Percentiles rank a stretch among this genome's conserved stretches.
Conservation (phyloP, 2,888 invertebrate species). For the Pristionchus exspectatus region DNA sequence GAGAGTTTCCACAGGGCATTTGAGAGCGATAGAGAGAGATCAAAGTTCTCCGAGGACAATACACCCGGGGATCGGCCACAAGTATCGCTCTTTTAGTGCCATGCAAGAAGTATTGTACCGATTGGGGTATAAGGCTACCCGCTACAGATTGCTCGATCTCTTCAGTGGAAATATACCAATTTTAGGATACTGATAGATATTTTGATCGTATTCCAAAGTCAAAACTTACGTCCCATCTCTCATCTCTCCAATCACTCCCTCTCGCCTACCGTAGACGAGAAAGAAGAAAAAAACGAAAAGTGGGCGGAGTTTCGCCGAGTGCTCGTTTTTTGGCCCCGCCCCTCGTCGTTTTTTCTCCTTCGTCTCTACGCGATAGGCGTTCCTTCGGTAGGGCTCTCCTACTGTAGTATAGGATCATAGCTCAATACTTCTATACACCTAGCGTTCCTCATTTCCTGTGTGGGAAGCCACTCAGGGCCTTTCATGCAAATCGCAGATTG, state of each 20-base stretch:
- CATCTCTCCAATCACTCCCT: not conserved
- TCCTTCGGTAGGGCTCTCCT: not conserved
- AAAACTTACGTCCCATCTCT: not conserved
- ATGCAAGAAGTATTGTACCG: not conserved
- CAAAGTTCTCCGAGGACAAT: constrained; percentile 11
- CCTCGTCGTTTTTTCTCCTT: not conserved
- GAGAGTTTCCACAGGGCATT: not conserved
- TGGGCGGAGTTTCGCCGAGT: constrained; percentile 15
- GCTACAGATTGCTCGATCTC: no score
- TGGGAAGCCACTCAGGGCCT: not conserved
- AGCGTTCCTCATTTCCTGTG: not conserved
- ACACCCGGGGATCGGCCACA: not conserved
- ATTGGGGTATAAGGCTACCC: not conserved
- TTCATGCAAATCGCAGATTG: not conserved
- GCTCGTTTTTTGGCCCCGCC: not conserved
- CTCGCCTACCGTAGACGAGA: constrained; percentile 38
- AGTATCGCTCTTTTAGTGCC: not conserved
- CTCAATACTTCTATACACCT: not conserved
- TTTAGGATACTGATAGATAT: not conserved
- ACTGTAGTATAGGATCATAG: not conserved
- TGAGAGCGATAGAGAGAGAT: not conserved
- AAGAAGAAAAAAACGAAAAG: not conserved
- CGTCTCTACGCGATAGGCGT: not conserved
- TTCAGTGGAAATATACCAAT: not conserved
- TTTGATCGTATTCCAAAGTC: not conserved